phyloP scores from a whole-genome alignment of 2,797 vertebrate species.

The Falco concolor region DNA sequence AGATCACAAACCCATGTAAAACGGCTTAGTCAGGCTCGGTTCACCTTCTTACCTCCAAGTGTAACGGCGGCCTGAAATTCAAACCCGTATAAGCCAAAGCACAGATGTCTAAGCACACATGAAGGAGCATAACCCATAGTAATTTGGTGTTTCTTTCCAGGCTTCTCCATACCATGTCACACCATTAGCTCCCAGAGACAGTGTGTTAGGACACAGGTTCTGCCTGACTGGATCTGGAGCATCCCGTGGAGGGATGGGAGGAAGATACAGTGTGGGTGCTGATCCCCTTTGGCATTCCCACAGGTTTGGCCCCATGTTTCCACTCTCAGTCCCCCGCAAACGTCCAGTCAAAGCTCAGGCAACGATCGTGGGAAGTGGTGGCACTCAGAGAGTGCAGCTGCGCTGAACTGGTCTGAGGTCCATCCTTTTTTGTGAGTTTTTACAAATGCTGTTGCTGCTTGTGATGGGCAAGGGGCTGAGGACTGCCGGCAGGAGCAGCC shows the following conservation, averaged over 20 bases:
- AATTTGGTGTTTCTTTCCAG: neutral
- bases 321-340: neutral
- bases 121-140: neutral
- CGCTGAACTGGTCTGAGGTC: neutral
- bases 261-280: neutral
- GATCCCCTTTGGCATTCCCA: neutral
- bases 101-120: neutral
- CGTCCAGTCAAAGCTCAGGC: neutral
- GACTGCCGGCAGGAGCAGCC: neutral
- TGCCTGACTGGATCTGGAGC: neutral
- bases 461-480: neutral
- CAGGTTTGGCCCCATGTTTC: neutral
- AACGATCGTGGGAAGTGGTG: neutral
- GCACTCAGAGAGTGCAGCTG: accelerated
- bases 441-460: neutral
- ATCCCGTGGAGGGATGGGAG: neutral
- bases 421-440: neutral
- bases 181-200: neutral
- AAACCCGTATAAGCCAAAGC: neutral
- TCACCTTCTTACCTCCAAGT: neutral
- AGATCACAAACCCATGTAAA: neutral
- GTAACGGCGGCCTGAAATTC: neutral
- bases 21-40: neutral
- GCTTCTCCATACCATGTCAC: neutral
- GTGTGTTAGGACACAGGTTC: neutral